phyloP scores from a whole-genome alignment of 2,888 invertebrate genomes.

The Ceraclea dissimilis region DNA sequence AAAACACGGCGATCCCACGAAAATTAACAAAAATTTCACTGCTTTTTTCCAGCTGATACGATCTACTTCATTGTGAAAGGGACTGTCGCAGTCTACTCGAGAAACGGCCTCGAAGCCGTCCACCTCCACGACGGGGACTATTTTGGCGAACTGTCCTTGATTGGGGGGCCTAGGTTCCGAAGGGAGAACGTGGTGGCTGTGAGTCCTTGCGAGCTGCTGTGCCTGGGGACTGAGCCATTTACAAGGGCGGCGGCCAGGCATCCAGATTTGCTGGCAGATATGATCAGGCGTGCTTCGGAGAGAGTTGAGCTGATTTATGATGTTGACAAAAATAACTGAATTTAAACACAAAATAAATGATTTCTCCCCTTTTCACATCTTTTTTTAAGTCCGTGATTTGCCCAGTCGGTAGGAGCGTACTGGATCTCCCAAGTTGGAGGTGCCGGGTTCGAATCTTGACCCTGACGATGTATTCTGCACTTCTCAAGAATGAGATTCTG shows the following conservation, averaged over 20 bases:
- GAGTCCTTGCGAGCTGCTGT: conserved; percentile 37
- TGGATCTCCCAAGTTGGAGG: too few species aligned
- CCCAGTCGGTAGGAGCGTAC: too few species aligned
- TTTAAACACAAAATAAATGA: background rate
- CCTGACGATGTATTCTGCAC: too few species aligned
- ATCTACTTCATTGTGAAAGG: conserved; percentile 54
- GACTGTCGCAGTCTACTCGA: conserved; percentile 47
- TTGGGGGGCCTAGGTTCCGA: conserved; percentile 34
- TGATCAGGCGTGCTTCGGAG: conserved; percentile 12
- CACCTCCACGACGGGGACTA: conserved; percentile 38
- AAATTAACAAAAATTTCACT: too few species aligned
- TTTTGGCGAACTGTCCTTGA: conserved; percentile 37
- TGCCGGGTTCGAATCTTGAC: too few species aligned
- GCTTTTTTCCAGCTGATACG: conserved; percentile 36
- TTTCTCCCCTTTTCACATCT: too few species aligned
- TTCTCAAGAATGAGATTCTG: too few species aligned
- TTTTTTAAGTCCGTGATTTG: too few species aligned
- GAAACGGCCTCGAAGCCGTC: conserved; percentile 37
- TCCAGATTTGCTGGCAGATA: conserved; percentile 12
- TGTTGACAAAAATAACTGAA: conserved; percentile 6
- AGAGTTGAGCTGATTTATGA: conserved; percentile 6
- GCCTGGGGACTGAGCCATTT: conserved; percentile 26
- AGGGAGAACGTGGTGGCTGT: conserved; percentile 38
- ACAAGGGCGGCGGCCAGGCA: conserved; percentile 33
- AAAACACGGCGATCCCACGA: too few species aligned